phyloP scores from a whole-genome alignment of 2,888 invertebrate species.

The Agrochola litura region DNA sequence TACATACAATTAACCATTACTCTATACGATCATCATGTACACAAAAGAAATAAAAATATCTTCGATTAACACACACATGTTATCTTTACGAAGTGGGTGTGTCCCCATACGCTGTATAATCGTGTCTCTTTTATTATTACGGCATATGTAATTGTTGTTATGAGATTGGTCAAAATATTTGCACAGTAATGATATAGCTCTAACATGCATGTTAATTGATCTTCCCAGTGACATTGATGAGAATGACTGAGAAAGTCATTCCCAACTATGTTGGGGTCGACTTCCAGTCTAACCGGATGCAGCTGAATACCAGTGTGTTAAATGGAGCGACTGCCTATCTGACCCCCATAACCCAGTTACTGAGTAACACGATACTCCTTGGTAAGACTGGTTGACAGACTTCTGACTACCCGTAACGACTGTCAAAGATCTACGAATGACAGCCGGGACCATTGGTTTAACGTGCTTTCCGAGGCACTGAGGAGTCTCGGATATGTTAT shows the following conservation, averaged over 20 bases:
- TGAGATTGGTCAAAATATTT: slow-evolving; percentile 43
- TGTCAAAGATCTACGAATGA: no score
- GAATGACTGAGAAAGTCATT: background rate
- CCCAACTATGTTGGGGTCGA: background rate
- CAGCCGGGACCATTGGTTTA: no score
- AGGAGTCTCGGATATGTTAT: no score
- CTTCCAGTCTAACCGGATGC: background rate
- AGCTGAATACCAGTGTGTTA: no score
- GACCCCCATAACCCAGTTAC: no score
- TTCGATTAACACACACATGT: slow-evolving; percentile 6
- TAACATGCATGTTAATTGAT: slow-evolving; percentile 25
- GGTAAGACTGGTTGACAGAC: no score
- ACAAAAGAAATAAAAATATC: background rate
- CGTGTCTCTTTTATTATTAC: slow-evolving; percentile 14
- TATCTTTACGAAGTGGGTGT: slow-evolving; percentile 31
- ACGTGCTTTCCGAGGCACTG: no score
- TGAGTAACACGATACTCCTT: no score
- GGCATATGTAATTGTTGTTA: background rate
- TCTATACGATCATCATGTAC: no score
- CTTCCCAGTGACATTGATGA: background rate
- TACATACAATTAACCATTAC: no score
- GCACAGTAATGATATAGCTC: background rate
- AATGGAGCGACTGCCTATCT: no score
- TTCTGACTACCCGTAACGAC: no score
- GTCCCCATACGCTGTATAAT: slow-evolving; percentile 4